Conservation (phyloP, 2,797 vertebrate species). For the Fratercula arctica region DNA sequence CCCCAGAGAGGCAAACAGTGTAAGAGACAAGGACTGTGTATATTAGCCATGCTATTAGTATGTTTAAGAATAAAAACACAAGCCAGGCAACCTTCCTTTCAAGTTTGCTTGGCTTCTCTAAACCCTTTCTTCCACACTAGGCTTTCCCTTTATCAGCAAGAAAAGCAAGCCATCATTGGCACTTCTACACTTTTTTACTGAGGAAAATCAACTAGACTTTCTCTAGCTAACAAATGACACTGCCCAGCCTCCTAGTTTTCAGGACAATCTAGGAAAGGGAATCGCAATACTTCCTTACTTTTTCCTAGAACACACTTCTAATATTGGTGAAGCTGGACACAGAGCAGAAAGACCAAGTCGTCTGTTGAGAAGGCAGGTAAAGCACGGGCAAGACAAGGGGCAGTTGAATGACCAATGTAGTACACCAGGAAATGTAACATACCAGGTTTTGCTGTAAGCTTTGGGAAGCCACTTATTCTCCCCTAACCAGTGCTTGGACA, state of each 20-base stretch:
- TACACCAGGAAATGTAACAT: neutral
- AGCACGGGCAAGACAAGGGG: neutral
- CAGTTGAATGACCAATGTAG: rapidly evolving
- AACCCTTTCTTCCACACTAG: neutral
- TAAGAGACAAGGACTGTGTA: neutral
- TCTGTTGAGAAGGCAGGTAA: neutral
- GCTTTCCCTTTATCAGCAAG: neutral
- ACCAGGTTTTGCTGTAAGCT: neutral
- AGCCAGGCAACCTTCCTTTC: neutral
- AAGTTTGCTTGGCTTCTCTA: neutral
- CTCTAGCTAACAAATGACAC: neutral
- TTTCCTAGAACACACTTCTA: neutral
- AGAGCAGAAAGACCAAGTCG: neutral
- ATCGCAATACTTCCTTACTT: neutral
- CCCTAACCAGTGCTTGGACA: neutral
- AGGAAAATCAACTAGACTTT: neutral
- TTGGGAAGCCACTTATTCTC: neutral
- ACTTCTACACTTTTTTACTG: neutral
- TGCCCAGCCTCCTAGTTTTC: neutral
- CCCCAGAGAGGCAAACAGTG: neutral
- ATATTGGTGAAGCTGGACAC: neutral
- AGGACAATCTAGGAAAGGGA: neutral
- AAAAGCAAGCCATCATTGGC: neutral
- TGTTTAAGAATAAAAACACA: neutral
- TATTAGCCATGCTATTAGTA: neutral